Conservation (phyloP, 1,140 invertebrate species). For the Pristionchus pacificus region DNA sequence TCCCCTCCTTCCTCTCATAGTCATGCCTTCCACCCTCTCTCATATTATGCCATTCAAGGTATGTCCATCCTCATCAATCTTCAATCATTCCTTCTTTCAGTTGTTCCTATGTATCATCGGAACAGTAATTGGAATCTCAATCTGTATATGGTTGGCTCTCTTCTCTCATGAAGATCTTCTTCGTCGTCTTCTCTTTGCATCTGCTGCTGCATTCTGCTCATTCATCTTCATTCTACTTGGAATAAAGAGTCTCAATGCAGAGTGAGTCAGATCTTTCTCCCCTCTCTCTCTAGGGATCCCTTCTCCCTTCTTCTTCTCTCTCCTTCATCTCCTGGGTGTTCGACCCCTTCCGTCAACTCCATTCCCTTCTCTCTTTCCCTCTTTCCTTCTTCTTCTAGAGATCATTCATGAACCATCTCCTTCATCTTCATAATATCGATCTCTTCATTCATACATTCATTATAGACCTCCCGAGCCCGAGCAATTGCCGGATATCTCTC, state of each 20-base stretch:
- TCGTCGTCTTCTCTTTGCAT: slow-evolving; percentile 37
- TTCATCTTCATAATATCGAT: too few relatives aligned
- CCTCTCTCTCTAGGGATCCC: not conserved
- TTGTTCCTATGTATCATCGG: slow-evolving; percentile 44
- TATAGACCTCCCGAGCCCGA: slow-evolving; percentile 33
- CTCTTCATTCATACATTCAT: too few relatives aligned
- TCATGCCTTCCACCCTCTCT: too few relatives aligned
- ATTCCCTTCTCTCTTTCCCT: too few relatives aligned
- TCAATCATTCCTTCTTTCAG: slow-evolving; percentile 30
- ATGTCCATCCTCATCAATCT: too few relatives aligned
- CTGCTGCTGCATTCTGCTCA: slow-evolving; percentile 38
- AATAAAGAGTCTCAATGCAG: slow-evolving; percentile 36
- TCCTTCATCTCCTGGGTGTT: too few relatives aligned
- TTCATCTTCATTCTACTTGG: slow-evolving; percentile 42
- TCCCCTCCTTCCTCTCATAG: too few relatives aligned
- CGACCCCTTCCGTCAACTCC: too few relatives aligned
- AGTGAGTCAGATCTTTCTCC: slow-evolving; percentile 21
- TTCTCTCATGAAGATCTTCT: slow-evolving; percentile 37
- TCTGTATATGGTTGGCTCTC: slow-evolving; percentile 40
- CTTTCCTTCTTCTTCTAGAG: too few relatives aligned
- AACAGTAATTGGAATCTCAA: slow-evolving; percentile 37
- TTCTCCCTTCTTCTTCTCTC: not conserved
- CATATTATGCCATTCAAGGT: too few relatives aligned
- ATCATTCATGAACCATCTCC: too few relatives aligned
- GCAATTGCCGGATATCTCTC: slow-evolving; percentile 28